Conservation (phyloP, 2,888 invertebrate species). For the Drosophila meridiana region DNA sequence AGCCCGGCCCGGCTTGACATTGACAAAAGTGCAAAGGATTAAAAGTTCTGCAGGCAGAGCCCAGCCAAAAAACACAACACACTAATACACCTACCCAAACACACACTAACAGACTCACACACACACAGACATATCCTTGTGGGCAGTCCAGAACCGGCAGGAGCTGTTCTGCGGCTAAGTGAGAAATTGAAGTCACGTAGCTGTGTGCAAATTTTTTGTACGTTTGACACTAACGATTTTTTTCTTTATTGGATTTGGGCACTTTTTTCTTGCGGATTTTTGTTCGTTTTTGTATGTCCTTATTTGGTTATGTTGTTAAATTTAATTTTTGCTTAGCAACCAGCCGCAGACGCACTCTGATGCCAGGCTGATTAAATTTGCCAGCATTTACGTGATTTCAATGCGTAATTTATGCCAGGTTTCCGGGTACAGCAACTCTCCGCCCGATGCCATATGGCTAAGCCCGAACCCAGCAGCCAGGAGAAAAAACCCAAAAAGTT, state of each 20-base stretch:
- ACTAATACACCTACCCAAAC: constrained; percentile 20
- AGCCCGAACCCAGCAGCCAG: neutral
- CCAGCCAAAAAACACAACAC: constrained; percentile 14
- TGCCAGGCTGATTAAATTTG: constrained; percentile 74
- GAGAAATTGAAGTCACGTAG: constrained; percentile 78
- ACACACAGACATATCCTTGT: constrained; percentile 33
- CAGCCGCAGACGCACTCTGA: constrained; percentile 60
- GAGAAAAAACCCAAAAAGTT: constrained; percentile 49
- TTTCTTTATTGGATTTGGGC: constrained; percentile 29
- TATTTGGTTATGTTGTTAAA: constrained; percentile 76
- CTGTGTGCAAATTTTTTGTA: constrained; percentile 68
- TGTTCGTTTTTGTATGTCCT: constrained; percentile 29
- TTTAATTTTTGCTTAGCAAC: constrained; percentile 74
- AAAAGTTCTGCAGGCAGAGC: constrained; percentile 63
- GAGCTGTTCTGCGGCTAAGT: constrained; percentile 43
- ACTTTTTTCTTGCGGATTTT: constrained; percentile 1
- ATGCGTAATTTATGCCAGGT: constrained; percentile 69
- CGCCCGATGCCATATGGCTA: constrained; percentile 51
- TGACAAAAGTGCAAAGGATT: constrained; percentile 79
- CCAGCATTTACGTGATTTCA: constrained; percentile 78
- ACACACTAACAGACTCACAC: constrained; percentile 18
- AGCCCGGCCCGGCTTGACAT: constrained; percentile 60
- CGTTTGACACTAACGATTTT: constrained; percentile 55
- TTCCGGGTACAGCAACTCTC: constrained; percentile 12
- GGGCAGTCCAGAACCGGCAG: constrained; percentile 19